Evolutionary conservation across 1,140 invertebrate species (phyloP), one percentile per base, ranked within the genome.

Genomic region (Drepana arcuata): DNA sequence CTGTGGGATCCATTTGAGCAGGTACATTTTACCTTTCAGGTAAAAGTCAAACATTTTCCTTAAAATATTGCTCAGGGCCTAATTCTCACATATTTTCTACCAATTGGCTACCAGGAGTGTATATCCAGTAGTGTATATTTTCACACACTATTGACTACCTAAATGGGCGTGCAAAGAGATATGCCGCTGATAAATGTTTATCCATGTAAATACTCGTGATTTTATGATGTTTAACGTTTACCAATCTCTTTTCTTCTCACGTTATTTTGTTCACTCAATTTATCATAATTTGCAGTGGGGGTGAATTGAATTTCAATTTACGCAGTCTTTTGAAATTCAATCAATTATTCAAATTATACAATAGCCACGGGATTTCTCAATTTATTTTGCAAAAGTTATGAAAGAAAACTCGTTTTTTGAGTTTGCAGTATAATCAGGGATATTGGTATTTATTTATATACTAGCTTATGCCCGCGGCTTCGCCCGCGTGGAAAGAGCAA

Each of bases 111-210:
- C n/a, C n/a, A n/a, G n/a, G n/a, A n/a, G n/a, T n/a, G n/a, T n/a
- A n/a, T n/a, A n/a, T n/a, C n/a, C n/a, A n/a, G n/a, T n/a, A n/a
- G n/a, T n/a, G n/a, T n/a, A n/a, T n/a, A 63, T 59, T 55, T 51
- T 55, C 48, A 30, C 48, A 40, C 35, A 45, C 48, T 63, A 63
- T 64, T 53, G 48, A 47, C 36, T 36, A 7, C 37, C 40, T 48
- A 50, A 56, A 56, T 50, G 44, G 49, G 35, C 42, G 55, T 48
- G 28, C 35, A 36, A 48, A 38, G 38, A 44, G 37, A 49, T 43
- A 46, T 56, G 48, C 50, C 32, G 34, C 40, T 46, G 48, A 54
- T 47, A 45, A 48, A 48, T 48, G 39, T 36, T 13, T 16, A 15
- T 14, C 24, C 18, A 21, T 21, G 18, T 5, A 21, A 21, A 21